Percentiles rank a stretch among this genome's conserved stretches.
These are phyloP conservation scores for Epinephelus awoara DNA, from an alignment of 2,797 vertebrate species.

Conservation along the genomic window DNA sequence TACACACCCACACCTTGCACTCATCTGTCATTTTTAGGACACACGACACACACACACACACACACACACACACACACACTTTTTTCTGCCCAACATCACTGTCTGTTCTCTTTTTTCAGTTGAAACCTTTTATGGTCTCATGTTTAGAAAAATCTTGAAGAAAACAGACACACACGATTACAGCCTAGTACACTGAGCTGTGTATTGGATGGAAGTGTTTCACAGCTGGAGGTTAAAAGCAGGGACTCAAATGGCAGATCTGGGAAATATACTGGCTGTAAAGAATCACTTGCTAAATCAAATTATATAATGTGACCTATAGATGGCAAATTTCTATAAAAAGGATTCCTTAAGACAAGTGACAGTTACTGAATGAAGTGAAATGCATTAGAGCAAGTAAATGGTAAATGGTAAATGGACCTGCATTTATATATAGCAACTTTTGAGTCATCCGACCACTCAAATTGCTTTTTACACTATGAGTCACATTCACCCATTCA, in stretches of 20 bases:
- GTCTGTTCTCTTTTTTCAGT: slow-evolving; percentile 44
- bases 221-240: slow-evolving; percentile 23
- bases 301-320: too few species aligned
- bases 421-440: too few species aligned
- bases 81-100: slow-evolving; percentile 26
- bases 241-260: neutral
- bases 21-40: slow-evolving; percentile 77
- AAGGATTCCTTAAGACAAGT: neutral
- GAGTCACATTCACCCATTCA: too few species aligned
- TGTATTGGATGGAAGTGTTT: slow-evolving; percentile 12
- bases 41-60: slow-evolving; percentile 35
- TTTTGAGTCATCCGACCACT: too few species aligned
- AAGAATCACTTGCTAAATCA: neutral
- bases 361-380: neutral
- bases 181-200: neutral
- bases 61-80: slow-evolving; percentile 15
- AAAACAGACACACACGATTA: slow-evolving; percentile 1
- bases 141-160: slow-evolving; percentile 26
- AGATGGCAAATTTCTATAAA: neutral
- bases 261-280: neutral
- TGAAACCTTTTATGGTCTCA: slow-evolving; percentile 27
- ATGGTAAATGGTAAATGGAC: too few species aligned
- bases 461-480: too few species aligned
- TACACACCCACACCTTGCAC: slow-evolving; percentile 76
- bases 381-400: neutral